These are phyloP conservation scores for Drosophila albomicans DNA, from an alignment of 1,140 invertebrate genomes.

Conservation along the genomic window DNA sequence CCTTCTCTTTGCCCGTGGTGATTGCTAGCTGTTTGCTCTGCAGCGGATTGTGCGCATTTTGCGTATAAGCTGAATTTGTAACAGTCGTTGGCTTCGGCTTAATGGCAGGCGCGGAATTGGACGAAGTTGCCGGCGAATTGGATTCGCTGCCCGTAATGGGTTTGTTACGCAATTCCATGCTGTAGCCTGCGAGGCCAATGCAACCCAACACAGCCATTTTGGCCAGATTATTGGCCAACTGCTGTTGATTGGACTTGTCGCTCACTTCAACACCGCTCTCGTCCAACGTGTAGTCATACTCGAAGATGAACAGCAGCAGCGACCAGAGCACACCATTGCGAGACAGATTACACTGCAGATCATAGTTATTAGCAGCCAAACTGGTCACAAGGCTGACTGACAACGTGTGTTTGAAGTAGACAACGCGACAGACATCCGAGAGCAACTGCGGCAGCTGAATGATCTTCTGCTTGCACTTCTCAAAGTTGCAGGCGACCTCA, in stretches of 20 bases:
- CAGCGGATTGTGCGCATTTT: conserved; percentile 82
- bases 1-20: conserved; percentile 53
- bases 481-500: conserved; percentile 97
- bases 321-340: conserved; percentile 97
- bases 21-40: conserved; percentile 80
- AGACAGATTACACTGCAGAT: conserved; percentile 95
- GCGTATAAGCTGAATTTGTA: conserved; percentile 71
- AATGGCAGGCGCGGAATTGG: conserved; percentile 58
- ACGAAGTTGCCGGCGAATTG: conserved; percentile 53
- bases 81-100: conserved; percentile 59
- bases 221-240: conserved; percentile 96
- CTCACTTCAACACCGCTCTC: conserved; percentile 96
- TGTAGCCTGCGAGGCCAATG: conserved; percentile 91
- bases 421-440: conserved; percentile 94
- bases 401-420: conserved; percentile 91
- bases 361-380: conserved; percentile 86
- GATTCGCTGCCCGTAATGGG: conserved; percentile 61
- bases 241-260: conserved; percentile 94
- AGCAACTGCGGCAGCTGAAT: conserved; percentile 94
- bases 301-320: conserved; percentile 95
- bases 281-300: conserved; percentile 98
- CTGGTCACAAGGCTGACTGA: conserved; percentile 84
- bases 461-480: conserved; percentile 94
- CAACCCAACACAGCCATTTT: conserved; percentile 94
- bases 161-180: conserved; percentile 67